phyloP scores from a whole-genome alignment of 2,888 invertebrate genomes.

The Camponotus fellah region DNA sequence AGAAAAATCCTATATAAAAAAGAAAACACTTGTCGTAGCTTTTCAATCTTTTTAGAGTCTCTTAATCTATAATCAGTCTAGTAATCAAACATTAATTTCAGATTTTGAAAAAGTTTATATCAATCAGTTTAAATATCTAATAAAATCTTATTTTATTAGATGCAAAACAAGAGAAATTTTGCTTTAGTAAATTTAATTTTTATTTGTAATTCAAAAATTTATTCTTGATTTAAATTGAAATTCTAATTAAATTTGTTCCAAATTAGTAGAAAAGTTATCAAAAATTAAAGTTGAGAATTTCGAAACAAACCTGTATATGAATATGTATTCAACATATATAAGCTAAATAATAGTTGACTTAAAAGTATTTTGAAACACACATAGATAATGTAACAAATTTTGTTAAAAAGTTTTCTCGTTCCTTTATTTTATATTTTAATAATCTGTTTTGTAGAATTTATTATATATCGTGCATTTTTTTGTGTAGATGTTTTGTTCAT shows the following conservation, averaged over 20 bases:
- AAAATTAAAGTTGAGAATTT: constrained; percentile 16
- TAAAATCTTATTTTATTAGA: too few species aligned
- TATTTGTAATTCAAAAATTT: too few species aligned
- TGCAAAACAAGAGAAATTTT: too few species aligned
- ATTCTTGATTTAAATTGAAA: too few species aligned
- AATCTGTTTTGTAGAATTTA: not conserved
- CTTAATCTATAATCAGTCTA: too few species aligned
- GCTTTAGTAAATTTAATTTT: too few species aligned
- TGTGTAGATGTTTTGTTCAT: constrained; percentile 29
- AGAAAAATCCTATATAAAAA: not conserved
- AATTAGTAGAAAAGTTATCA: not conserved
- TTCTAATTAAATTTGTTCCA: not conserved
- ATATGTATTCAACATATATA: constrained; percentile 23
- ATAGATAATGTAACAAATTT: not conserved
- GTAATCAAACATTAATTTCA: not conserved
- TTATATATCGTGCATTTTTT: constrained; percentile 23
- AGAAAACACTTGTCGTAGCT: not conserved
- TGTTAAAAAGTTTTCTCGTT: not conserved
- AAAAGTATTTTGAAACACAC: not conserved
- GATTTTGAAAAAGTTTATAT: too few species aligned
- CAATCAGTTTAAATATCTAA: too few species aligned
- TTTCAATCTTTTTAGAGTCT: not conserved
- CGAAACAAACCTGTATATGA: not conserved
- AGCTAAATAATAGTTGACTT: not conserved
- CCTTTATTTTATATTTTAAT: constrained; percentile 10